Base-by-base conservation (phyloP, 2,888 invertebrate species). In the Chrysotoxum bicinctum region DNA sequence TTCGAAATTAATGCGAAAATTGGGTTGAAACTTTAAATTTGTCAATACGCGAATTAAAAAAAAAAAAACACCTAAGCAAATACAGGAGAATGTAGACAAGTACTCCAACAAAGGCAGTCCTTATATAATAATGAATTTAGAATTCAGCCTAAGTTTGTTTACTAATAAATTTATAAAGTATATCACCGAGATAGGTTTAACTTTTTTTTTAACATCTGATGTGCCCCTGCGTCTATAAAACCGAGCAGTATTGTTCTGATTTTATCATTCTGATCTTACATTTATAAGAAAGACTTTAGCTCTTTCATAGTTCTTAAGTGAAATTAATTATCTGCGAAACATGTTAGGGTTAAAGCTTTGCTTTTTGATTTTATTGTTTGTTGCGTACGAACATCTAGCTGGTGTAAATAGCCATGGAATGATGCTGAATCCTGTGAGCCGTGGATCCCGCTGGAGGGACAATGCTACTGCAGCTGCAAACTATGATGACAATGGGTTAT, bases 391-490 rank as follows among this genome's bases (percentile, higher is more conserved):
- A 37, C 26, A 80, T 48, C 10, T 87, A 7, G 9, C 21, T 1
- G 73, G 83, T 23, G 79, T 81, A 8, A 56, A 87, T 35, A 93
- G 92, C 3, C 94, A 94, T 89, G 94, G 94, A 5, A 93, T 93
- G 92, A 89, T 94, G 88, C 79, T 93, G 88, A 92, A 92, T 52
- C 94, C 94, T 0, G 91, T 92, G 0, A 92, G 92, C 72, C 90
- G 94, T 75, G 93, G 93, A 23, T 93, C 93, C 6, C 92, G 93
- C 32, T 94, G 94, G 93, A 91, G 94, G 26, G 90, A 89, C 60
- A 92, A 93, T 81, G 90, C 89, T 21, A 74, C 90, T 1, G 93
- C 93, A 0, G 93, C 93, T 0, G 79, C 68, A 1, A 93, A 94
- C 89, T 94, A 92, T 88, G 90, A 93, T 70, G 94, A 94, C 87